Conservation (phyloP, 2,113 vertebrate species). For the Deroptyus accipitrinus region DNA sequence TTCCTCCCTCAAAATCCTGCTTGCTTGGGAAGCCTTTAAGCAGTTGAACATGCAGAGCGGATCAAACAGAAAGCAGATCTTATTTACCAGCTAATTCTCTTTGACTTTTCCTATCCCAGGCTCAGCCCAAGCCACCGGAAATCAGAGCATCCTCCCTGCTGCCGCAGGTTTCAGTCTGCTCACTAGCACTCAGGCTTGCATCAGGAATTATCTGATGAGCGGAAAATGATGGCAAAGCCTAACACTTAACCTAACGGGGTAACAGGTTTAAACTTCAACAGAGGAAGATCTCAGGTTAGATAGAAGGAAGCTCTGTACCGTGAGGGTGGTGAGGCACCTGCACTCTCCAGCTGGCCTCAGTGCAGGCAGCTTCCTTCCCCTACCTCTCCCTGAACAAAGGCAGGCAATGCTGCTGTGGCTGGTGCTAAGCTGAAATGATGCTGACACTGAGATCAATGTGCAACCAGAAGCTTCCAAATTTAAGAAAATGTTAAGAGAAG, state of each 20-base stretch:
- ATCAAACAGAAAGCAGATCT: constrained; percentile 45
- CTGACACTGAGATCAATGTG: rapidly evolving
- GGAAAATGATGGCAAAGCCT: background rate
- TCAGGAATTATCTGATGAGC: background rate
- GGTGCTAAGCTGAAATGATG: background rate
- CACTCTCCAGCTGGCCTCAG: background rate
- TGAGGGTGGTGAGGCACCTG: background rate
- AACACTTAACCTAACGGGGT: background rate
- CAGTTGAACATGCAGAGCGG: background rate
- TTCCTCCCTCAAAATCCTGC: constrained; percentile 12
- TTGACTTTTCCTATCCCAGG: constrained; percentile 35
- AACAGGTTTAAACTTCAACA: background rate
- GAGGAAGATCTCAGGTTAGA: background rate
- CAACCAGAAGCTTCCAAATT: background rate
- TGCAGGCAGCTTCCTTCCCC: background rate
- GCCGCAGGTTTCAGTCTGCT: background rate
- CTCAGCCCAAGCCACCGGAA: background rate
- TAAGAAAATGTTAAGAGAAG: background rate
- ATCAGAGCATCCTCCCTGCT: background rate
- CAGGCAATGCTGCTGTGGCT: background rate
- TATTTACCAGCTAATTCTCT: constrained; percentile 60
- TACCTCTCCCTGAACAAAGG: background rate
- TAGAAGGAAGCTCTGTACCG: background rate
- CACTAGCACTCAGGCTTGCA: background rate
- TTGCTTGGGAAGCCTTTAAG: constrained; percentile 53